Evolutionary conservation across 1,140 invertebrate genomes (phyloP).

Genomic region (Drosophila erecta): DNA sequence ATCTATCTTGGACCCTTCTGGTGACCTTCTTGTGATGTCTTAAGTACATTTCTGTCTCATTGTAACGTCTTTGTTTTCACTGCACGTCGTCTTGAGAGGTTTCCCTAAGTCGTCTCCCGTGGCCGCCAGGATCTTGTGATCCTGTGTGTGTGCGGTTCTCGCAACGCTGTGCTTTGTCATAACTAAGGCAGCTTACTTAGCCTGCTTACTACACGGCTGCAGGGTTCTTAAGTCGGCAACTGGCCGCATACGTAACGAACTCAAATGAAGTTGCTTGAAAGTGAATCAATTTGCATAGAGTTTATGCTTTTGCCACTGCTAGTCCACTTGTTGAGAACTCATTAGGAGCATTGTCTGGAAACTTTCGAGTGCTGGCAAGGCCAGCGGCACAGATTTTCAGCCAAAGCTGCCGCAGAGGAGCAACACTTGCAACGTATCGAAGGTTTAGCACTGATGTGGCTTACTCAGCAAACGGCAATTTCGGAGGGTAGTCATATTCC

Average conservation of each 20-base stretch:
- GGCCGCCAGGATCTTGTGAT: slow-evolving; percentile 36
- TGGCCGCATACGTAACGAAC: slow-evolving; percentile 75
- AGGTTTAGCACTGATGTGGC: slow-evolving; percentile 11
- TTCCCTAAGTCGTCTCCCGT: slow-evolving; percentile 23
- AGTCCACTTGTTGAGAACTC: slow-evolving; percentile 57
- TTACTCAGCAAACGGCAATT: slow-evolving; percentile 31
- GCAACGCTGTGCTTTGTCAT: slow-evolving; percentile 50
- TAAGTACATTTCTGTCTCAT: too few species aligned
- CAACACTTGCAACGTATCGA: slow-evolving; percentile 47
- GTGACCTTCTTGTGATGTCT: too few species aligned
- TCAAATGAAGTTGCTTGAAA: slow-evolving; percentile 72
- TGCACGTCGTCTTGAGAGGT: slow-evolving; percentile 15
- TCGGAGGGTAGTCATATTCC: slow-evolving; percentile 26
- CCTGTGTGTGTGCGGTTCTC: slow-evolving; percentile 20
- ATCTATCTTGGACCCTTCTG: too few species aligned
- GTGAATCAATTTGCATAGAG: slow-evolving; percentile 76
- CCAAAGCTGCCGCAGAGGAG: slow-evolving; percentile 29
- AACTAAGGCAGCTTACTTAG: slow-evolving; percentile 48
- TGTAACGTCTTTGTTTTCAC: neutral
- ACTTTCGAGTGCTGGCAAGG: slow-evolving; percentile 23
- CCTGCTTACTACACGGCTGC: slow-evolving; percentile 23
- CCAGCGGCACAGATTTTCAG: slow-evolving; percentile 18
- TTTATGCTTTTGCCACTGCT: slow-evolving; percentile 45
- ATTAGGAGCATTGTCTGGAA: slow-evolving; percentile 59
- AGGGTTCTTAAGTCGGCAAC: slow-evolving; percentile 37